These are phyloP conservation scores for Cyprinella venusta DNA, from an alignment of 2,797 vertebrate genomes.

Conservation along the genomic window DNA sequence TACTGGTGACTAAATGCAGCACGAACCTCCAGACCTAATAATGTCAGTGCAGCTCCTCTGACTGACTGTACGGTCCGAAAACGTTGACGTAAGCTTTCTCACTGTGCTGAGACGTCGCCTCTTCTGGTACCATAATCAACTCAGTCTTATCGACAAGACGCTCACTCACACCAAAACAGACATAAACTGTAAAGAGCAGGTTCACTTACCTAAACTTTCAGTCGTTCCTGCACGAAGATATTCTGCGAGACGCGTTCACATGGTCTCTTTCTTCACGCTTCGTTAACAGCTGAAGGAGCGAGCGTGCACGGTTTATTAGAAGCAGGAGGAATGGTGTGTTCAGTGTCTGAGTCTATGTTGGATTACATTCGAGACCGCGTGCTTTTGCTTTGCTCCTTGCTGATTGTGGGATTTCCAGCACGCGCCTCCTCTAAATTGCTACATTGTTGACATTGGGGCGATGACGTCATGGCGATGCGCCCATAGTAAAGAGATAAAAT, in stretches of 20 bases:
- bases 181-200: neutral
- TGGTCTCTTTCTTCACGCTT: conserved; percentile 52
- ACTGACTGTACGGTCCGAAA: conserved; percentile 6
- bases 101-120: conserved; percentile 11
- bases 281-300: conserved; percentile 41
- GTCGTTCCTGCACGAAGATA: conserved; percentile 61
- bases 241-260: conserved; percentile 61
- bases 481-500: conserved; percentile 19
- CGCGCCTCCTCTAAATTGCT: conserved; percentile 65
- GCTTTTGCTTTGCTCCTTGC: conserved; percentile 42
- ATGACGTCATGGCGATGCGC: conserved; percentile 71
- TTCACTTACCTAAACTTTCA: conserved; percentile 61
- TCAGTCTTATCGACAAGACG: neutral
- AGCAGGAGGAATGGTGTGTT: neutral
- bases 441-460: conserved; percentile 79
- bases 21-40: conserved; percentile 22
- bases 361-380: conserved; percentile 20
- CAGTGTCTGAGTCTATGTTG: conserved; percentile 1
- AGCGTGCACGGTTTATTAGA: conserved; percentile 2
- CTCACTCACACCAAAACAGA: neutral
- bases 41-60: conserved; percentile 18
- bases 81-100: conserved; percentile 42
- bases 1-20: conserved; percentile 1
- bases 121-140: neutral
- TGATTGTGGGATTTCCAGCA: conserved; percentile 46